Base-by-base conservation (phyloP, 2,113 vertebrate species). In the Cyprinodon brontotheroides region DNA sequence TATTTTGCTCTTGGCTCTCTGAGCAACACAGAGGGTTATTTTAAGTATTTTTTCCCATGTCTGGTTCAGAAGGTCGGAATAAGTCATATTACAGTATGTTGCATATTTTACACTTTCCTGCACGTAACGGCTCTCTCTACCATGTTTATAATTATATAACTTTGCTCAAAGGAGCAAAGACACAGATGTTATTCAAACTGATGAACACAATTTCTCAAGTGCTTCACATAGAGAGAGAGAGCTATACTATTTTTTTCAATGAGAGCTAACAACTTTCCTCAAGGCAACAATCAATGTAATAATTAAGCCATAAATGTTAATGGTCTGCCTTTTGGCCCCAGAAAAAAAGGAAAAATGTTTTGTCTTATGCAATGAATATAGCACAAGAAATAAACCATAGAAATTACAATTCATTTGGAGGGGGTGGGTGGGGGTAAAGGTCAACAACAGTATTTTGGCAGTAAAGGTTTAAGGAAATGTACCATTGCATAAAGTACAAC, bases 111-210 rank as follows among this genome's bases (percentile, higher is more conserved):
- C 65, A 64, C 65, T 77, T 69, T 72, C 4, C 29, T 53, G 64
- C 57, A 20, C 39, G n/a, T 45, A 72, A 45, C 36, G 13, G 60
- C 60, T 68, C 64, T 36, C 47, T 68, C 76, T 40, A 66, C 63
- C 66, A 41, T 64, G 75, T 50, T 78, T 83, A 63, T 68, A 65
- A 68, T 86, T 89, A 86, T 72, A 70, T 78, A 85, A 90, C 66
- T 14, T 17, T 74, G 70, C 62, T 77, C 74, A 75, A 71, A 70
- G 61, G 64, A 68, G 64, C 70, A 72, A 57, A 75, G 68, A 62
- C 50, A 74, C 41, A 82, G 69, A 87, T 65, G 53, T 72, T 69
- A 80, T 61, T 75, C 66, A 57, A 17, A 72, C 65, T 74, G 80
- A 78, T 84, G 65, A 50, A 70, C 36, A 50, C 69, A 67, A 12